Conservation (phyloP, 1,140 invertebrate genomes). For the Telenomus remus region DNA sequence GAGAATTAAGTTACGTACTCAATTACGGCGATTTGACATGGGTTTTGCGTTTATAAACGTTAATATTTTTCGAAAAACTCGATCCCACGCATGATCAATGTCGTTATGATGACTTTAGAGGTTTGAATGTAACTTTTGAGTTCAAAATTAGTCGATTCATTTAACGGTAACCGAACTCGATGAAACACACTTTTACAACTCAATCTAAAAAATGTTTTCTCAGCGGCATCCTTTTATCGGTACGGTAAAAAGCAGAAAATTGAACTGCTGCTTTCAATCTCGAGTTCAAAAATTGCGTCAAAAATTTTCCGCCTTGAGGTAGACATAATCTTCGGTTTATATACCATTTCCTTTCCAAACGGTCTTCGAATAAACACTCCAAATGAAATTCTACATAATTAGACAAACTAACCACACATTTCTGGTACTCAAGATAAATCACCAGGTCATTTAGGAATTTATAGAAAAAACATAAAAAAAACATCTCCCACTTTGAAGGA, state of each 20-base stretch:
- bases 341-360: constrained; percentile 6
- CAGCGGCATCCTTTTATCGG: constrained; percentile 23
- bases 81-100: constrained; percentile 24
- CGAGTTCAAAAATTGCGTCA: constrained; percentile 16
- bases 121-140: constrained; percentile 2
- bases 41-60: neutral
- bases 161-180: constrained; percentile 24
- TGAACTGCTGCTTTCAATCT: constrained; percentile 36
- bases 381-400: constrained; percentile 1
- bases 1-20: too few relatives aligned
- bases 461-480: neutral
- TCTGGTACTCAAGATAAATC: neutral
- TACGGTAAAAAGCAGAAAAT: constrained; percentile 40
- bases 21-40: too few relatives aligned
- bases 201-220: constrained; percentile 40
- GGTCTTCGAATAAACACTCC: constrained; percentile 15
- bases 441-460: too few relatives aligned
- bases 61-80: constrained; percentile 24
- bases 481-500: too few relatives aligned
- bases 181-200: constrained; percentile 39
- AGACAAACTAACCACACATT: neutral
- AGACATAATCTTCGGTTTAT: neutral
- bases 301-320: constrained; percentile 20
- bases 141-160: constrained; percentile 42
- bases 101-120: constrained; percentile 37